Evolutionary conservation across 2,888 invertebrate genomes (phyloP), one percentile per base, ranked within the genome.

Genomic region (Sipha maydis): DNA sequence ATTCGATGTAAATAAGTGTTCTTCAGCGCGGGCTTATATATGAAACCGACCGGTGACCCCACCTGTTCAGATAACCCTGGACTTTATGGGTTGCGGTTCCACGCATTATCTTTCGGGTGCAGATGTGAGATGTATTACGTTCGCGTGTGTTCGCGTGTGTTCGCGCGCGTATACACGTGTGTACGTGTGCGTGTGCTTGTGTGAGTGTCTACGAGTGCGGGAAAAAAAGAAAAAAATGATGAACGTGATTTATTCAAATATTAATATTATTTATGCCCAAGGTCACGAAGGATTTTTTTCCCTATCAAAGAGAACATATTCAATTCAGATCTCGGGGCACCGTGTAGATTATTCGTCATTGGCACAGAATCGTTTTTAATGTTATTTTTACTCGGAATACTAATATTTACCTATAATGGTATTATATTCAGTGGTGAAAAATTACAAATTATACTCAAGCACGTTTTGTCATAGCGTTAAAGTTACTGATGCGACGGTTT

Each of bases 181-280:
- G 61, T n/a, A 34, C 31, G 34, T 17, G 54, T n/a, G 56, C 19
- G 34, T n/a, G 34, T 56, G 31, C n/a, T 25, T 71, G 28, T 31
- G 54, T 14, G 28, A 31, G 7, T 71, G 25, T 28, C 34, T 67
- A n/a, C n/a, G n/a, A 3, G 34, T 2, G 56, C 14, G 41, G 67
- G 41, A 21, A 76, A 76, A n/a, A 19, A 75, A 73, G 54, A 85
- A 79, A 48, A 80, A 88, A 79, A 79, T 28, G 61, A 86, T 28
- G 75, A 86, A 80, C 80, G 73, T 61, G 86, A 80, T 88, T 88
- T 82, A 82, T 88, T 80, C 73, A 86, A 78, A 86, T 80, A 86
- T 73, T 86, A 82, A 61, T 61, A n/a, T 69, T 82, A 69, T 41
- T 84, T 7, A 38, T 34, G 31, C 41, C 17, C 67, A 85, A 85